Evolutionary conservation across 2,888 invertebrate species (phyloP).

Genomic region (Esperia sulphurella): DNA sequence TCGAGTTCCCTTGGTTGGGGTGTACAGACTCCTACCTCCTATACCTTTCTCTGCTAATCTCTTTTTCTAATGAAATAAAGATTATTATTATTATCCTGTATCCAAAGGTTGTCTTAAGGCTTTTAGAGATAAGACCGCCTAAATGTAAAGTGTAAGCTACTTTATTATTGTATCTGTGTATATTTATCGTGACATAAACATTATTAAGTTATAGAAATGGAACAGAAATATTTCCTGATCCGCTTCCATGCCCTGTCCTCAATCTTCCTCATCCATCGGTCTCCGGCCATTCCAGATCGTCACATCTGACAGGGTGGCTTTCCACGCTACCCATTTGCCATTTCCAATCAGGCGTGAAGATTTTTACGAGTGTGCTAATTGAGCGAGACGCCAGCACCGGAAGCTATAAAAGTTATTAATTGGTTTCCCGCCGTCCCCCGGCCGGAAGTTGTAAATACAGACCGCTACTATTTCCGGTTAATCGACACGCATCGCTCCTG

Average conservation of each 20-base stretch:
- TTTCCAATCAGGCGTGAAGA: slow-evolving; percentile 67
- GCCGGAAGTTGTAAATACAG: slow-evolving; percentile 73
- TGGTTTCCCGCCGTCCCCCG: slow-evolving; percentile 60
- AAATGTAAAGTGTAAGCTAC: too few species aligned
- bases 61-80: too few species aligned
- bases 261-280: neutral
- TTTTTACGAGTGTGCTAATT: slow-evolving; percentile 73
- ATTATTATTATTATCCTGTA: too few species aligned
- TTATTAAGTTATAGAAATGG: too few species aligned
- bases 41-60: too few species aligned
- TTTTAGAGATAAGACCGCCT: too few species aligned
- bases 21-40: too few species aligned
- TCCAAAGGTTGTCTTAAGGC: too few species aligned
- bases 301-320: neutral
- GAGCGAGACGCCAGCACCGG: slow-evolving; percentile 59
- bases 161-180: too few species aligned
- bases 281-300: neutral
- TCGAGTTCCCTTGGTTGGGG: too few species aligned
- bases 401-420: slow-evolving; percentile 77
- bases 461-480: slow-evolving; percentile 67
- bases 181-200: too few species aligned
- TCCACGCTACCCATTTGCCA: neutral
- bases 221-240: too few species aligned
- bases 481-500: slow-evolving; percentile 57
- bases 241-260: neutral